Percentiles rank a stretch among this genome's conserved stretches.
Evolutionary conservation across 2,888 invertebrate species (phyloP).

Genomic region (Prionchulus punctatus): DNA sequence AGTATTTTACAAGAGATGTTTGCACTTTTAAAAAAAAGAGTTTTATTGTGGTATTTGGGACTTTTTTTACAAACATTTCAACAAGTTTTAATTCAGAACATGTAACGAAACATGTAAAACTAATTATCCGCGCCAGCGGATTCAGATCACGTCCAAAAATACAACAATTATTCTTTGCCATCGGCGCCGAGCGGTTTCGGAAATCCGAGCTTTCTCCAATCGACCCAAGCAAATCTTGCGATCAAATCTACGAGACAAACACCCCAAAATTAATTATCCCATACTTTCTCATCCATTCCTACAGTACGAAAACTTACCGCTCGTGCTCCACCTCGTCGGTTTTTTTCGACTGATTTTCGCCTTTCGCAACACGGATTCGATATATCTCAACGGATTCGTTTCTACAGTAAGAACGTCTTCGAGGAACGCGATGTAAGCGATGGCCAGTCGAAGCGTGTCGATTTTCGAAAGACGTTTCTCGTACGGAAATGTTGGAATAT

Average conservation of each 20-base stretch:
- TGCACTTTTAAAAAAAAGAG: too few species aligned
- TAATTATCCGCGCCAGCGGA: too few species aligned
- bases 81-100: too few species aligned
- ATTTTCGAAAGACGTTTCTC: slow-evolving; percentile 96
- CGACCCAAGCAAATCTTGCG: slow-evolving; percentile 91
- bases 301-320: slow-evolving; percentile 3
- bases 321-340: slow-evolving; percentile 2
- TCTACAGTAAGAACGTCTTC: slow-evolving; percentile 20
- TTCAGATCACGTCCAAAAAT: too few species aligned
- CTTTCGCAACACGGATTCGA: background rate
- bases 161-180: too few species aligned
- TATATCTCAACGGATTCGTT: background rate
- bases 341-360: background rate
- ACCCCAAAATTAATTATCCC: too few species aligned
- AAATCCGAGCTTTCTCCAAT: slow-evolving; percentile 94
- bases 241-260: slow-evolving; percentile 84
- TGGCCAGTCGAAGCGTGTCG: slow-evolving; percentile 85
- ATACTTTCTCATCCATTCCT: too few species aligned
- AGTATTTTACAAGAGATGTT: too few species aligned
- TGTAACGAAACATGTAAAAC: too few species aligned
- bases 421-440: slow-evolving; percentile 86
- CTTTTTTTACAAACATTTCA: too few species aligned
- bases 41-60: too few species aligned
- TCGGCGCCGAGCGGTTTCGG: slow-evolving; percentile 7
- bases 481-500: slow-evolving; percentile 97